These are phyloP conservation scores for Aphelenchoides bicaudatus DNA, from an alignment of 2,888 invertebrate genomes.

Conservation along the genomic window DNA sequence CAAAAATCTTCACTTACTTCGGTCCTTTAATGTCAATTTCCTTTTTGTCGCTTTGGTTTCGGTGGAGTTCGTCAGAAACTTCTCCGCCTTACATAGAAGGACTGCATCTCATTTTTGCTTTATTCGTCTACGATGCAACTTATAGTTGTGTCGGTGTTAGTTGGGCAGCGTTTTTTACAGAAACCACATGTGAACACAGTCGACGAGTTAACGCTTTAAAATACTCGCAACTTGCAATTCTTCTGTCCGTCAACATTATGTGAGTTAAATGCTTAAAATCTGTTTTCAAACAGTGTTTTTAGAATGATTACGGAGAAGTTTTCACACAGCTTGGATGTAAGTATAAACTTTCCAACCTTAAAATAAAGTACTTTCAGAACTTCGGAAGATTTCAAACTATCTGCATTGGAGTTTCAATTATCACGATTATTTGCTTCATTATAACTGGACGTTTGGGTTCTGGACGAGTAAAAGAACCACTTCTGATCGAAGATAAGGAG, in stretches of 20 bases:
- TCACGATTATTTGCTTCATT: slow-evolving; percentile 39
- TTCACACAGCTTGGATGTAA: slow-evolving; percentile 51
- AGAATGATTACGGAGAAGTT: slow-evolving; percentile 50
- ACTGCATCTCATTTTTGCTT: slow-evolving; percentile 62
- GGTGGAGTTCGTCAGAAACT: slow-evolving; percentile 36
- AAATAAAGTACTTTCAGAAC: slow-evolving; percentile 35
- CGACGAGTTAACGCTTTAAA: slow-evolving; percentile 60
- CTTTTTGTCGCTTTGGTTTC: slow-evolving; percentile 61
- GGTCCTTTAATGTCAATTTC: slow-evolving; percentile 62
- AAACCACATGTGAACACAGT: slow-evolving; percentile 54
- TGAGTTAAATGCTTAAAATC: too few relatives aligned
- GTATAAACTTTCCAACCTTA: slow-evolving; percentile 5
- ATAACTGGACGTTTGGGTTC: slow-evolving; percentile 31
- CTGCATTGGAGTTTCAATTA: slow-evolving; percentile 30
- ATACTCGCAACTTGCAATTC: slow-evolving; percentile 57
- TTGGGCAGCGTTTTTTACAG: slow-evolving; percentile 57
- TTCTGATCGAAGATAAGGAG: slow-evolving; percentile 12
- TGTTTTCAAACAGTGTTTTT: too few relatives aligned
- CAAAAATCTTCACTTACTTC: slow-evolving; percentile 61
- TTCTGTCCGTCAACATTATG: slow-evolving; percentile 51
- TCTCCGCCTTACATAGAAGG: slow-evolving; percentile 59
- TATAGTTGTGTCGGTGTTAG: slow-evolving; percentile 60
- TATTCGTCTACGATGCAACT: slow-evolving; percentile 64
- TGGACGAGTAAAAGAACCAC: slow-evolving; percentile 11
- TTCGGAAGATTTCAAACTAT: slow-evolving; percentile 47